phyloP scores from a whole-genome alignment of 2,113 vertebrate genomes.

The Zosterops lateralis region DNA sequence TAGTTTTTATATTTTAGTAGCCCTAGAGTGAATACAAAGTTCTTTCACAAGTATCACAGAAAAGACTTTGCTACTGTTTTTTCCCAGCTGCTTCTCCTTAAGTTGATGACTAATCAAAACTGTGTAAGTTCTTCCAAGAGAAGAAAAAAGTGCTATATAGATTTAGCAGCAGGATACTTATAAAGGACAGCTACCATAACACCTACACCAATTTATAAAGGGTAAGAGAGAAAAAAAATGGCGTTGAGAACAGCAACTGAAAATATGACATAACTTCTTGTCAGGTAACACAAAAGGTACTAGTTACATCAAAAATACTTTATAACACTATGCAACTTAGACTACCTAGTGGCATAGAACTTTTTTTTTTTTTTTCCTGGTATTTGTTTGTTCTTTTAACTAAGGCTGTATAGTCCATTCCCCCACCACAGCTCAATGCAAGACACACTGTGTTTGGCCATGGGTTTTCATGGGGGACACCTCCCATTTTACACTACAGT shows the following conservation, averaged over 20 bases:
- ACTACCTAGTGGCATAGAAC: neutral
- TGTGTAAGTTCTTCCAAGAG: neutral
- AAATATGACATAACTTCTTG: neutral
- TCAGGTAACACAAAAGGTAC: neutral
- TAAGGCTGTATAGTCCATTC: neutral
- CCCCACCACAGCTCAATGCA: neutral
- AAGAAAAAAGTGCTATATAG: neutral
- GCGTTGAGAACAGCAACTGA: neutral
- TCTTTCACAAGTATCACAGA: neutral
- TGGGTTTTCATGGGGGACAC: rapidly evolving
- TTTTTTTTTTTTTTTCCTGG: neutral
- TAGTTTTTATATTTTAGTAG: neutral
- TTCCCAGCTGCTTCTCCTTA: neutral
- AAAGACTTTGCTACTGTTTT: neutral
- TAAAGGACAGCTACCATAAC: neutral
- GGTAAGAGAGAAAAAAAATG: neutral
- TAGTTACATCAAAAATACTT: neutral
- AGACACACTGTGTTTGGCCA: neutral
- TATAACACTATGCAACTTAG: neutral
- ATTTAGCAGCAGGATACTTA: neutral
- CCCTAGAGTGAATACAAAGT: neutral
- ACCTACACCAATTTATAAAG: neutral
- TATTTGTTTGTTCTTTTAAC: neutral
- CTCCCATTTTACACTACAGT: neutral
- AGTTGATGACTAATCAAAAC: neutral